These are phyloP conservation scores for Pipistrellus kuhlii DNA, from an alignment of 2,797 vertebrate genomes.

Conservation along the genomic window DNA sequence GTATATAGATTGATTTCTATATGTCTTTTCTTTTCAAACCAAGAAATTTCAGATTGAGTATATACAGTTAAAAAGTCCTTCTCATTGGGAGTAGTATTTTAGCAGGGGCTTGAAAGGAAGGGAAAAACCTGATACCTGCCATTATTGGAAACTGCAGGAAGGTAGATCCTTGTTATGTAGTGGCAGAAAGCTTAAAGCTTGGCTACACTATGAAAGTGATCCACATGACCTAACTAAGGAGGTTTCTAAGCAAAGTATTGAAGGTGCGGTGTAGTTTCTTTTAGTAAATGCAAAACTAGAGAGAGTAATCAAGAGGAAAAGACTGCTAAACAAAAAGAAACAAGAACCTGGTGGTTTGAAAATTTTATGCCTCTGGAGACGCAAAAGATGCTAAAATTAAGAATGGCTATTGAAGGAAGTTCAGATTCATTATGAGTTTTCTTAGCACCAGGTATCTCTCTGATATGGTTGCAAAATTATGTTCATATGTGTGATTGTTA, in stretches of 20 bases:
- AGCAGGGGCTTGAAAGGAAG: not conserved
- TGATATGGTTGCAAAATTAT: not conserved
- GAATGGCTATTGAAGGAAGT: not conserved
- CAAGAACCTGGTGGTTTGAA: not conserved
- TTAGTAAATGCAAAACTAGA: not conserved
- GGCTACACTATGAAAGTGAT: not conserved
- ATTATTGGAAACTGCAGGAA: not conserved
- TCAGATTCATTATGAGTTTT: conserved; percentile 3
- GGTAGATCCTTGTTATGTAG: not conserved
- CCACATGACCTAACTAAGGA: not conserved
- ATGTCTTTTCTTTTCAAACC: not conserved
- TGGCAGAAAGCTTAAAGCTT: not conserved
- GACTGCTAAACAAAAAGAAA: conserved; percentile 1
- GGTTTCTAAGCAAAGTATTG: not conserved
- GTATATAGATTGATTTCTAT: not conserved
- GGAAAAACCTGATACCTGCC: not conserved
- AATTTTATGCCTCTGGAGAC: not conserved
- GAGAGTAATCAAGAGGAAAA: not conserved
- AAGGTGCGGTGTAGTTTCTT: not conserved
- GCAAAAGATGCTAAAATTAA: conserved; percentile 20
- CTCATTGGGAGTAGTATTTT: conserved; percentile 29
- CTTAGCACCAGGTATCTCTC: not conserved
- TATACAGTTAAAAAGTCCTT: not conserved
- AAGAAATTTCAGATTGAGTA: not conserved
- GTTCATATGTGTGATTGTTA: not conserved